Conservation (phyloP, 2,888 invertebrate species). For the Stenoptilia bipunctidactyla region DNA sequence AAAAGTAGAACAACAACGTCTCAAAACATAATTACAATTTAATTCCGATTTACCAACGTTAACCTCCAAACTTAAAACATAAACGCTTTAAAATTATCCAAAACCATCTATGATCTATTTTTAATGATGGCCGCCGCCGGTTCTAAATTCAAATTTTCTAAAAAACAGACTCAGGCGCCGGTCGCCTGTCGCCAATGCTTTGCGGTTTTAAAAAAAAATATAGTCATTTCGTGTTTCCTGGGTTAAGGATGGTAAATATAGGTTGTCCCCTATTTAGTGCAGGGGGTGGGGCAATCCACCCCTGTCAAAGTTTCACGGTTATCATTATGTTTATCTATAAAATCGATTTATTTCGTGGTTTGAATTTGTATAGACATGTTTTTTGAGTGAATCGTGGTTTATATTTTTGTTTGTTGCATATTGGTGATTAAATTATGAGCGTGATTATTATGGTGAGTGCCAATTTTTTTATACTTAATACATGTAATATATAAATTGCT, state of each 20-base stretch:
- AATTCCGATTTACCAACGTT: neutral
- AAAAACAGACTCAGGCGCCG: conserved; percentile 35
- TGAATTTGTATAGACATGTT: neutral
- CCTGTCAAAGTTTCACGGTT: conserved; percentile 17
- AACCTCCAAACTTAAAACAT: conserved; percentile 5
- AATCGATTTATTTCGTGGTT: neutral
- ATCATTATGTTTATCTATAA: neutral
- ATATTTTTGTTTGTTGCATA: too few species aligned
- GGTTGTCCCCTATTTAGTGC: conserved; percentile 13
- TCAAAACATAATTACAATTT: neutral
- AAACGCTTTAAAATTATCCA: conserved; percentile 39
- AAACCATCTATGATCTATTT: conserved; percentile 54
- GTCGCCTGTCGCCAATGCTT: conserved; percentile 32
- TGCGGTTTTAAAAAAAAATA: conserved; percentile 34
- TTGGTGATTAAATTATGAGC: too few species aligned
- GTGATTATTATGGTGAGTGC: too few species aligned
- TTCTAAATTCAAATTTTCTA: conserved; percentile 48
- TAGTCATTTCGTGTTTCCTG: conserved; percentile 32
- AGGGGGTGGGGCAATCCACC: conserved; percentile 13
- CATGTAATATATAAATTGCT: too few species aligned
- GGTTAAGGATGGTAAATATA: conserved; percentile 5
- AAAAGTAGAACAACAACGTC: too few species aligned
- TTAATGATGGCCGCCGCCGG: conserved; percentile 54
- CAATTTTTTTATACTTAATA: too few species aligned
- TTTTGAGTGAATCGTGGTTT: too few species aligned